Evolutionary conservation across 2,113 vertebrate genomes (phyloP).

Genomic region (Hystrix cristata): DNA sequence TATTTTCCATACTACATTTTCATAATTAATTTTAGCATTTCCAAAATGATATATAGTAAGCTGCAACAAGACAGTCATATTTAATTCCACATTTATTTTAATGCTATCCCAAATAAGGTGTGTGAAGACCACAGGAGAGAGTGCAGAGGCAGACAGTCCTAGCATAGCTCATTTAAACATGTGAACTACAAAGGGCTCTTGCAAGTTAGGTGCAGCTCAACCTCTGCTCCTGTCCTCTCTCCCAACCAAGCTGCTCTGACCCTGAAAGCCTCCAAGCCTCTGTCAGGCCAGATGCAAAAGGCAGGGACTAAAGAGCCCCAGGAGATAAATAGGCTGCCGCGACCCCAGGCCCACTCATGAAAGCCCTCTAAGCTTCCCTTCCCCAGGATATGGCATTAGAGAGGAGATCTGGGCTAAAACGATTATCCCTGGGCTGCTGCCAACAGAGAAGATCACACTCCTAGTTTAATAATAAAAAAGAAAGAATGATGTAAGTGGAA

Average conservation of each 20-base stretch:
- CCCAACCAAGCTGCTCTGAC: neutral
- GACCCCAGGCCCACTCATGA: neutral
- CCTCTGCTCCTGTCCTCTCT: neutral
- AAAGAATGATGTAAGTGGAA: constrained; percentile 61
- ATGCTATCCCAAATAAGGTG: neutral
- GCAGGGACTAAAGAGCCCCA: neutral
- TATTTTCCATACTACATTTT: neutral
- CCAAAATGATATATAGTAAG: neutral
- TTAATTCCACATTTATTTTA: neutral
- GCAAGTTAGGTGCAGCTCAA: neutral
- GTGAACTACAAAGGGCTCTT: neutral
- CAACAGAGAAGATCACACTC: constrained; percentile 46
- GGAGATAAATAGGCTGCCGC: neutral
- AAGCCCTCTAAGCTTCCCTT: constrained; percentile 3
- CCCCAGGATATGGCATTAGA: neutral
- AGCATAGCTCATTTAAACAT: neutral
- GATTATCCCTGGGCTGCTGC: constrained; percentile 46
- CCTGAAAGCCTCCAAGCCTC: neutral
- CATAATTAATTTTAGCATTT: neutral
- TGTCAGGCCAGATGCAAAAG: constrained; percentile 3
- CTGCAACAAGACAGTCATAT: neutral
- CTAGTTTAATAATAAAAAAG: constrained; percentile 51
- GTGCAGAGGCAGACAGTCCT: neutral
- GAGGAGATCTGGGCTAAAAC: constrained; percentile 29
- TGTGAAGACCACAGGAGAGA: neutral